phyloP scores from a whole-genome alignment of 2,888 invertebrate genomes.

The Drosophila testacea region DNA sequence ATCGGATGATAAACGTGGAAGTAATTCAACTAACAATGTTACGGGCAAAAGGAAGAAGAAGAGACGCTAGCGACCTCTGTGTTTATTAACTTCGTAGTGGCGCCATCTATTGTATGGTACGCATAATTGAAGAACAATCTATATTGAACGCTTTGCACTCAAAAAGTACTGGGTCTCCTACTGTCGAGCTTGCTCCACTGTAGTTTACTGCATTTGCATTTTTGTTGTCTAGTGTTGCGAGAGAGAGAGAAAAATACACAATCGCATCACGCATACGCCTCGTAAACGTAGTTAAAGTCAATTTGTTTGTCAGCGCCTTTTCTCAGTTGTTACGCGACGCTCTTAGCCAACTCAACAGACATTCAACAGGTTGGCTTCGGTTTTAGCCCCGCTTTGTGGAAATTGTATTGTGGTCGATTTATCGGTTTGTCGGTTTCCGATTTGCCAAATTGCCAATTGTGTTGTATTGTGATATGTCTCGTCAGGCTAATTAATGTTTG shows the following conservation, averaged over 20 bases:
- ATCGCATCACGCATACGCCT: conserved; percentile 66
- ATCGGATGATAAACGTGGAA: too few relatives aligned
- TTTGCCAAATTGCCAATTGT: conserved; percentile 8
- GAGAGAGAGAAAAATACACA: background rate
- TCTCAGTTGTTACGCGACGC: conserved; percentile 61
- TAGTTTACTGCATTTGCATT: too few relatives aligned
- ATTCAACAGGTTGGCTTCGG: conserved; percentile 54
- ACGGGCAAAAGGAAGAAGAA: too few relatives aligned
- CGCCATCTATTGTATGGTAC: too few relatives aligned
- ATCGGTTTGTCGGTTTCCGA: conserved; percentile 21
- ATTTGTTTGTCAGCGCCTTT: conserved; percentile 25
- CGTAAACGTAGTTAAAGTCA: conserved; percentile 40
- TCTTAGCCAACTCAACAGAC: conserved; percentile 55
- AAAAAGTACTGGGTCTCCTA: too few relatives aligned
- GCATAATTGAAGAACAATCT: too few relatives aligned
- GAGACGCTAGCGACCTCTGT: too few relatives aligned
- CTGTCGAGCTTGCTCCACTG: too few relatives aligned
- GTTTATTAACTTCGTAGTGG: too few relatives aligned
- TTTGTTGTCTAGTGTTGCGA: conserved; percentile 53
- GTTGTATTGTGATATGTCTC: conserved; percentile 7
- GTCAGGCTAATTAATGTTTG: conserved; percentile 32
- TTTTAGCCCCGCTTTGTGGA: conserved; percentile 3
- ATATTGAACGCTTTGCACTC: too few relatives aligned
- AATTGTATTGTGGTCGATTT: conserved; percentile 38
- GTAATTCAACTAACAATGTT: too few relatives aligned